Conservation (phyloP, 1,140 invertebrate genomes). For the Heliconius himera region DNA sequence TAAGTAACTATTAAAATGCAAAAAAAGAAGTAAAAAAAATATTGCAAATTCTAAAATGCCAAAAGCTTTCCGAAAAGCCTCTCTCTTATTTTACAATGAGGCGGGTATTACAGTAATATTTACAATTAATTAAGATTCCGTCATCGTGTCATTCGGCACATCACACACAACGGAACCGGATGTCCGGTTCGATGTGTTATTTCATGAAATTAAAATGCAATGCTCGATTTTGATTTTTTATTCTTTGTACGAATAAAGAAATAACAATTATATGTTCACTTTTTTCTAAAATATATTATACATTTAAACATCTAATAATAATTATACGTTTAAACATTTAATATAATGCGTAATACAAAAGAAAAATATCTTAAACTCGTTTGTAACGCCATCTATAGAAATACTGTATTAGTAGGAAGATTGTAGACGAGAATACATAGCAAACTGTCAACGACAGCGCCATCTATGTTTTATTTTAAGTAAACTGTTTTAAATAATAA, state of each 20-base stretch:
- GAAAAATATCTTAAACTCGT: not conserved
- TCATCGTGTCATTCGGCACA: conserved; percentile 30
- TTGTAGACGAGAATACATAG: no score
- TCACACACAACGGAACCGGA: conserved; percentile 49
- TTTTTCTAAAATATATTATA: not conserved
- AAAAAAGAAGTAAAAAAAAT: not conserved
- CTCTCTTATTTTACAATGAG: not conserved
- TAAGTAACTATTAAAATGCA: not conserved
- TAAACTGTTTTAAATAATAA: not conserved
- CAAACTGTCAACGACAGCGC: not conserved
- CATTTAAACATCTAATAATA: not conserved
- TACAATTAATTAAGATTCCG: conserved; percentile 40
- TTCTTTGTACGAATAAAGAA: not conserved
- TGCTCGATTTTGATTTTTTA: not conserved
- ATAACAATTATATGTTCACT: not conserved
- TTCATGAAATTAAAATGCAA: conserved; percentile 13
- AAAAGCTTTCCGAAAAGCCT: not conserved
- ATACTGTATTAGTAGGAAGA: no score
- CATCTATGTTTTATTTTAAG: not conserved
- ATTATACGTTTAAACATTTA: not conserved
- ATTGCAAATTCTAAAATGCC: not conserved
- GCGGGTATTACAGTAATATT: conserved; percentile 9
- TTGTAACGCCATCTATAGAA: not conserved
- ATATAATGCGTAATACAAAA: not conserved
- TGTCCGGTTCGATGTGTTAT: conserved; percentile 37